phyloP scores from a whole-genome alignment of 2,888 invertebrate species.

The Griposia aprilina region DNA sequence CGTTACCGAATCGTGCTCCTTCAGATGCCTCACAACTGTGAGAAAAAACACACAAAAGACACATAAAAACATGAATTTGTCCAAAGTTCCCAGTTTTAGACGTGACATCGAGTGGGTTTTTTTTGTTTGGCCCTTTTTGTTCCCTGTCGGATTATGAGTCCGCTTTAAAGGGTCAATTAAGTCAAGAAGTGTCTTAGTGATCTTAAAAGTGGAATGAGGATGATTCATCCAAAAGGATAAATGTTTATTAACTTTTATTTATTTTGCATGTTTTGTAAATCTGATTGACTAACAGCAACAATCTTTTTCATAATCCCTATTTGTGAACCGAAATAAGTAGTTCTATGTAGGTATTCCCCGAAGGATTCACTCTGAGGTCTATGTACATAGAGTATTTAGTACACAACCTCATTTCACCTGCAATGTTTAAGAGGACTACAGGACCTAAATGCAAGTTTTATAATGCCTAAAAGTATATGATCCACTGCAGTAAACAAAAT shows the following conservation, averaged over 20 bases:
- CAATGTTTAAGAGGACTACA: too few species aligned
- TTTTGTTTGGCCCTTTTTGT: slow-evolving; percentile 82
- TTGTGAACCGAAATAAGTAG: neutral
- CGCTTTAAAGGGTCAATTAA: slow-evolving; percentile 88
- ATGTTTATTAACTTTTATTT: slow-evolving; percentile 57
- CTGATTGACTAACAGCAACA: neutral
- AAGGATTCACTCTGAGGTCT: too few species aligned
- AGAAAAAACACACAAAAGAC: slow-evolving; percentile 89
- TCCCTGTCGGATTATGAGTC: slow-evolving; percentile 82
- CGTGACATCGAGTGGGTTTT: slow-evolving; percentile 87
- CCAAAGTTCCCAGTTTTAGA: slow-evolving; percentile 83
- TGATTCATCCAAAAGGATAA: slow-evolving; percentile 68
- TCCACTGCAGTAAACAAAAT: too few species aligned
- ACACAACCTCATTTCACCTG: too few species aligned
- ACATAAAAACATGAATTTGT: slow-evolving; percentile 87
- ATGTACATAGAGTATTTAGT: too few species aligned
- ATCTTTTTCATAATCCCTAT: neutral
- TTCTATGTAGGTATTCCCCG: neutral
- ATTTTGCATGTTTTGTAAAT: neutral
- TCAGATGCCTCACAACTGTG: slow-evolving; percentile 87
- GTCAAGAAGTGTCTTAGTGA: slow-evolving; percentile 83
- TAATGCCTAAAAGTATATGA: too few species aligned
- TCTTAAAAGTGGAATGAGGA: slow-evolving; percentile 77
- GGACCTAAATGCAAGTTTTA: too few species aligned
- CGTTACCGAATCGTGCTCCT: slow-evolving; percentile 89